A percentile compares a stretch with the other conserved stretches of the same genome.
Conservation (phyloP, 2,113 vertebrate genomes). For the Cavia porcellus region DNA sequence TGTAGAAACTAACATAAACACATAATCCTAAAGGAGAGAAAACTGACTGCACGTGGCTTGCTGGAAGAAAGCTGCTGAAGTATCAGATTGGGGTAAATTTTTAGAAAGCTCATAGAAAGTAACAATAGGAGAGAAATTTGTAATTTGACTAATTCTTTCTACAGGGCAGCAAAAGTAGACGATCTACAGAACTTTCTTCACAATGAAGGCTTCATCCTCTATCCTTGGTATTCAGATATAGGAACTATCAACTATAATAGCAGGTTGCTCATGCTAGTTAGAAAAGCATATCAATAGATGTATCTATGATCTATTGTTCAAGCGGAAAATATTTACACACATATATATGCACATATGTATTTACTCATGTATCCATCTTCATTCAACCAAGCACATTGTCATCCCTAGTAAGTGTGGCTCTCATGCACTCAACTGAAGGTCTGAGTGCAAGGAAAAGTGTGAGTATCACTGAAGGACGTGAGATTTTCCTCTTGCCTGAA, state of each 20-base stretch:
- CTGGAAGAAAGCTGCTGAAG: not conserved
- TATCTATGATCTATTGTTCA: not conserved
- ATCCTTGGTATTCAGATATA: not conserved
- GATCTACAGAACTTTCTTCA: not conserved
- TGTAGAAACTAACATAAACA: not conserved
- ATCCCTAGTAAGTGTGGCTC: not conserved
- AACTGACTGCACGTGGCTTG: not conserved
- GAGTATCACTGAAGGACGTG: not conserved
- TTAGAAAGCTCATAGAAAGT: not conserved
- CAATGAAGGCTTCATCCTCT: not conserved
- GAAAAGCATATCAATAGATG: not conserved
- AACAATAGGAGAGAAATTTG: not conserved
- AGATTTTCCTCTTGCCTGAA: not conserved
- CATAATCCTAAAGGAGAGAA: not conserved
- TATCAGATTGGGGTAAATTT: fast-evolving
- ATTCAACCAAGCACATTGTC: not conserved
- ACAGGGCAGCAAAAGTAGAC: not conserved
- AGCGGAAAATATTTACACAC: not conserved
- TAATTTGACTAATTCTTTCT: not conserved
- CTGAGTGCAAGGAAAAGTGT: not conserved
- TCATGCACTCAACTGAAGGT: not conserved
- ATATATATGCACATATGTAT: not conserved
- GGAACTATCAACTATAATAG: not conserved
- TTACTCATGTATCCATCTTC: not conserved
- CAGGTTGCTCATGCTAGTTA: not conserved